Conservation (phyloP, 1,140 invertebrate genomes). For the Bilobella aurantiaca region DNA sequence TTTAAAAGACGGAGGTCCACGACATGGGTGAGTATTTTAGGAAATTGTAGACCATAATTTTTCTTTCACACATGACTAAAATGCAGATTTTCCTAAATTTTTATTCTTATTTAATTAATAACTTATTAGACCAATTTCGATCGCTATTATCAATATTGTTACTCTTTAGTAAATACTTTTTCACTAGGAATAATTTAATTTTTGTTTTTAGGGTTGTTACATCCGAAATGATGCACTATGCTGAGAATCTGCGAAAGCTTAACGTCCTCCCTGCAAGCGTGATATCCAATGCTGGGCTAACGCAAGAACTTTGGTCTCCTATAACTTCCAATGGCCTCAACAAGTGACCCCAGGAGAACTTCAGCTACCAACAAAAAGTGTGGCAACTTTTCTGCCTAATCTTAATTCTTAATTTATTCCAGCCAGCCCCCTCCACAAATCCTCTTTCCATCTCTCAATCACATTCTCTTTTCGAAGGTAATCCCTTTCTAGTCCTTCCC, state of each 20-base stretch:
- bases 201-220: slow-evolving; percentile 64
- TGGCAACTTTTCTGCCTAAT: neutral
- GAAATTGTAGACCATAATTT: no score
- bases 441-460: no score
- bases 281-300: slow-evolving; percentile 28
- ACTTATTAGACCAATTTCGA: no score
- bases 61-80: neutral
- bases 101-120: no score
- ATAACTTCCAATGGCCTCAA: neutral
- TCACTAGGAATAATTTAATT: no score
- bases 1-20: slow-evolving; percentile 90
- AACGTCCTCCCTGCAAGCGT: slow-evolving; percentile 62
- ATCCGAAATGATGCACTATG: slow-evolving; percentile 89
- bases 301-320: slow-evolving; percentile 29
- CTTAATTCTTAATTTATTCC: no score
- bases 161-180: no score
- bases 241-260: slow-evolving; percentile 77
- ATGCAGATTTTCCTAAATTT: neutral
- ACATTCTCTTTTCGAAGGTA: no score
- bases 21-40: slow-evolving; percentile 72
- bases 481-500: slow-evolving; percentile 39
- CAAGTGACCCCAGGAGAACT: neutral
- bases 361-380: neutral
- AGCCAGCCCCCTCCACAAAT: neutral
- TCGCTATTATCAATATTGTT: no score